Evolutionary conservation across 2,113 vertebrate genomes (phyloP).

Genomic region (Gymnorhina tibicen): DNA sequence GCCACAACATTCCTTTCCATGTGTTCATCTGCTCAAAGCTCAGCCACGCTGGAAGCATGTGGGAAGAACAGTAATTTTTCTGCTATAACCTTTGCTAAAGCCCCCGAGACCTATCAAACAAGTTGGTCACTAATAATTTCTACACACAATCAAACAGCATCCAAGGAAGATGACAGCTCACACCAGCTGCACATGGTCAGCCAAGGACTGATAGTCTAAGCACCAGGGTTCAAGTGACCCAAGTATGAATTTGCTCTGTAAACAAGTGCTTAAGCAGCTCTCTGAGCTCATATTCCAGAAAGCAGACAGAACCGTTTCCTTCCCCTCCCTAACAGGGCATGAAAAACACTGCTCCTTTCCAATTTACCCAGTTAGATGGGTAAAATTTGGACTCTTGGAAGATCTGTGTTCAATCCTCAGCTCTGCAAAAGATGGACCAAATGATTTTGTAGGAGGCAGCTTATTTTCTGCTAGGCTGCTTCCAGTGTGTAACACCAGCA

Average conservation of each 20-base stretch:
- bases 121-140: background rate
- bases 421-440: background rate
- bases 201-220: background rate
- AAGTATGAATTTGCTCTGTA: background rate
- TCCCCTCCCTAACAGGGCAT: background rate
- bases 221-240: background rate
- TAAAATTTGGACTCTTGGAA: background rate
- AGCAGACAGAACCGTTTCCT: background rate
- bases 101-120: background rate
- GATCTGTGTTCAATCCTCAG: background rate
- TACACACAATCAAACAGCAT: background rate
- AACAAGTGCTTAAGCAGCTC: conserved; percentile 3
- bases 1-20: background rate
- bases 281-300: background rate
- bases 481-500: background rate
- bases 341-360: background rate
- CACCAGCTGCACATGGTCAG: background rate
- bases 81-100: background rate
- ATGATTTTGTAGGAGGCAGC: background rate
- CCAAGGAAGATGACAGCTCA: background rate
- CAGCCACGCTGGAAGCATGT: background rate
- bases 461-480: background rate
- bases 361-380: background rate
- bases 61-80: background rate
- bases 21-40: background rate